phyloP scores from a whole-genome alignment of 2,113 vertebrate genomes.

The Regulus satrapa region DNA sequence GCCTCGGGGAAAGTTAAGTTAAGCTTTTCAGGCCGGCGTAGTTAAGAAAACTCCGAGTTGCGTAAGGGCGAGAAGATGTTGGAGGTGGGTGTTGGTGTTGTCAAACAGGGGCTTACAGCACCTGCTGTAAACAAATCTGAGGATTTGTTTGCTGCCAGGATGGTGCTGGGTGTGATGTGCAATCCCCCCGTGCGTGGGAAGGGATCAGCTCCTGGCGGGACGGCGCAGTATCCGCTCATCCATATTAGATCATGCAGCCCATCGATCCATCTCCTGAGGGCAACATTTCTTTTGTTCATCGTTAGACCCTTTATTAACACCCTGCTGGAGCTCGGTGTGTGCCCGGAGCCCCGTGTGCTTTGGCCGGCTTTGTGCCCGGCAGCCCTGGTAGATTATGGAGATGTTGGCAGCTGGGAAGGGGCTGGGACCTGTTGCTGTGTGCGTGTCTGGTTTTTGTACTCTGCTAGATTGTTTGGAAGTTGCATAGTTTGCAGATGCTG shows the following conservation, averaged over 20 bases:
- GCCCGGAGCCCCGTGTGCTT: not conserved
- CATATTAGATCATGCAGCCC: not conserved
- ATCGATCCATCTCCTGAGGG: not conserved
- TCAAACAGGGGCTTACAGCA: not conserved
- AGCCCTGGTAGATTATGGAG: not conserved
- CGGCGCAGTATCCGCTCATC: not conserved
- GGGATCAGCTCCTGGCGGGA: not conserved
- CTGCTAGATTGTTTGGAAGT: not conserved
- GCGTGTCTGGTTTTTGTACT: not conserved
- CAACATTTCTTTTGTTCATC: not conserved
- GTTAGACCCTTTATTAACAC: constrained; percentile 7
- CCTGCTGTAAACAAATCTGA: not conserved
- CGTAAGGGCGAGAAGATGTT: not conserved
- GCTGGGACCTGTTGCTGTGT: not conserved
- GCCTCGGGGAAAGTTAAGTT: not conserved
- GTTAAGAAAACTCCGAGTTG: not conserved
- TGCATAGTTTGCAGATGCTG: not conserved
- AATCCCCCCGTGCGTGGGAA: not conserved
- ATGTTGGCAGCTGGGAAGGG: not conserved
- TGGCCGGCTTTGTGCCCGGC: not conserved
- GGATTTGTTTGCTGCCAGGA: not conserved
- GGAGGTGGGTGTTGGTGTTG: not conserved
- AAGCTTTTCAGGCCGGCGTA: no score
- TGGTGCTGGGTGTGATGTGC: not conserved
- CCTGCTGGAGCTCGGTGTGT: not conserved